Evolutionary conservation across 2,888 invertebrate genomes (phyloP).

Genomic region (Gymnocheta viridis): DNA sequence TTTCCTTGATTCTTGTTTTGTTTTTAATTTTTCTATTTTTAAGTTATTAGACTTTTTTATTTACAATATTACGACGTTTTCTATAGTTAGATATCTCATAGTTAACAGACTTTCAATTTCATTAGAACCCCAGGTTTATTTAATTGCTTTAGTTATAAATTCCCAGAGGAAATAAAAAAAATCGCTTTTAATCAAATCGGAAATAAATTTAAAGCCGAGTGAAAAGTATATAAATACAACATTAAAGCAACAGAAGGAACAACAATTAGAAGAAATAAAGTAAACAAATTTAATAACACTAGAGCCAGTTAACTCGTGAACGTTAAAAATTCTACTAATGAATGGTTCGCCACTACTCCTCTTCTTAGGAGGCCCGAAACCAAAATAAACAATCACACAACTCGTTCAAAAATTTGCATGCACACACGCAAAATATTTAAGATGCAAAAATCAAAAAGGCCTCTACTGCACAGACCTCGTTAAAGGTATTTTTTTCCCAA

Average conservation of each 20-base stretch:
- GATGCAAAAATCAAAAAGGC: neutral
- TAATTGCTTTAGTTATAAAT: neutral
- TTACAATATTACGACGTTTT: neutral
- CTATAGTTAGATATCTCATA: neutral
- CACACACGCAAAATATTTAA: constrained; percentile 7
- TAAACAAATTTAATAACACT: constrained; percentile 22
- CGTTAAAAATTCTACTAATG: constrained; percentile 70
- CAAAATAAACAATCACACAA: constrained; percentile 21
- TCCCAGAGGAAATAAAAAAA: constrained; percentile 14
- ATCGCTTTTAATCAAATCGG: constrained; percentile 13
- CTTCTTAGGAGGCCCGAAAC: constrained; percentile 58
- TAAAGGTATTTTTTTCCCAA: neutral
- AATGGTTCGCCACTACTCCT: constrained; percentile 62
- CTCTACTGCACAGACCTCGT: neutral
- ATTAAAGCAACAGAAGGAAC: constrained; percentile 24
- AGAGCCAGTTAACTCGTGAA: constrained; percentile 69
- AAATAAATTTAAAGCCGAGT: constrained; percentile 24
- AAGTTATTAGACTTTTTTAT: neutral
- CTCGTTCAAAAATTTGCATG: constrained; percentile 14
- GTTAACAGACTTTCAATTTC: neutral
- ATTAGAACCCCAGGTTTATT: neutral
- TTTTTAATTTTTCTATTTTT: neutral
- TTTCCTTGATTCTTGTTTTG: neutral
- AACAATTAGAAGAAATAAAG: constrained; percentile 38
- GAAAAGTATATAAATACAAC: constrained; percentile 19